Evolutionary conservation across 2,888 invertebrate species (phyloP).

Genomic region (Patella ulyssiponensis): DNA sequence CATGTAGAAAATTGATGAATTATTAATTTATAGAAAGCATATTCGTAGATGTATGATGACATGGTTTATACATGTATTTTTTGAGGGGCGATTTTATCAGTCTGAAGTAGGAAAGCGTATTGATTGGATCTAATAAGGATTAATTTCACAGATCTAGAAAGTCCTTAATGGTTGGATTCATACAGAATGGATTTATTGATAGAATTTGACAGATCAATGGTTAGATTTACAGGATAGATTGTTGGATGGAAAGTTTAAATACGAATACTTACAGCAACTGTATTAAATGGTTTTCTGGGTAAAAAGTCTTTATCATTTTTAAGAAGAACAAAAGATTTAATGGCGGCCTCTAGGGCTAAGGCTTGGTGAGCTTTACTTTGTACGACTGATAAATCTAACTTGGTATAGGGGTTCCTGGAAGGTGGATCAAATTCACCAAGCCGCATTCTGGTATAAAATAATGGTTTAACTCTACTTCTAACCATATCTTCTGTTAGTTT

Average conservation of each 20-base stretch:
- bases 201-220: too few species aligned
- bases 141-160: too few species aligned
- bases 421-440: conserved; percentile 65
- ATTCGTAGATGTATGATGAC: too few species aligned
- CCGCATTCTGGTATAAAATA: conserved; percentile 63
- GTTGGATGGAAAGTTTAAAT: neutral
- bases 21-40: too few species aligned
- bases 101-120: too few species aligned
- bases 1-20: too few species aligned
- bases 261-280: conserved; percentile 37
- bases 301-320: conserved; percentile 49
- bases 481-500: conserved; percentile 43
- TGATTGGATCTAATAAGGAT: too few species aligned
- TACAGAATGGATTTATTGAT: too few species aligned
- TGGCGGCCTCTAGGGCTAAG: conserved; percentile 51
- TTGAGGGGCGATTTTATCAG: too few species aligned
- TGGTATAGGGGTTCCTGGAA: conserved; percentile 60
- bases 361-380: conserved; percentile 45
- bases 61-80: too few species aligned
- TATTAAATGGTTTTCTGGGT: conserved; percentile 36
- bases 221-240: too few species aligned
- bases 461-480: conserved; percentile 52
- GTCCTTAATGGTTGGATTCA: too few species aligned
- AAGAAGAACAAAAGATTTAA: conserved; percentile 56
- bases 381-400: conserved; percentile 43